Conservation (phyloP, 2,888 invertebrate species). For the Caenorhabditis panamensis region DNA sequence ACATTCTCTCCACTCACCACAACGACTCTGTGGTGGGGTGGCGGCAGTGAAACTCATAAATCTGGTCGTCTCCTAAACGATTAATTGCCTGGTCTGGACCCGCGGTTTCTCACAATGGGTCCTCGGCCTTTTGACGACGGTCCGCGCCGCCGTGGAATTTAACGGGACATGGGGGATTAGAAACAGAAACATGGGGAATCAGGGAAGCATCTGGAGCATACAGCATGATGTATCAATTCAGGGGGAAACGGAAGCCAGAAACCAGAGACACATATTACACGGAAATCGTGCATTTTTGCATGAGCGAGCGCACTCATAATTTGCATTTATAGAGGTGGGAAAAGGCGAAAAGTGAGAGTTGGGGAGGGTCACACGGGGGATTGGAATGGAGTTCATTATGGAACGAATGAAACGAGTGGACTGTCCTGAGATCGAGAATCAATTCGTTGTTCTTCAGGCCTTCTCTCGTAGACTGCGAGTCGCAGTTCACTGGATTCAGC, state of each 20-base stretch:
- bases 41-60: constrained; percentile 49
- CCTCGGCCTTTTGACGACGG: constrained; percentile 22
- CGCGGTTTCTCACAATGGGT: neutral
- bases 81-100: constrained; percentile 42
- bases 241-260: too few species aligned
- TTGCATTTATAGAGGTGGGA: constrained; percentile 9
- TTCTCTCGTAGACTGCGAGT: too few species aligned
- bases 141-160: constrained; percentile 5
- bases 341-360: constrained; percentile 12
- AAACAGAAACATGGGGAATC: constrained; percentile 9
- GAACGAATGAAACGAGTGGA: too few species aligned
- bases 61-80: constrained; percentile 55
- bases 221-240: too few species aligned
- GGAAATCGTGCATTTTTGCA: constrained; percentile 9
- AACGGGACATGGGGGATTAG: constrained; percentile 19
- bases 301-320: constrained; percentile 6
- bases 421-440: too few species aligned
- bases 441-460: too few species aligned
- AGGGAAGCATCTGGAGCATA: too few species aligned
- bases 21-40: constrained; percentile 23
- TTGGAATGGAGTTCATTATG: too few species aligned
- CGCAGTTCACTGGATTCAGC: too few species aligned
- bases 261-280: too few species aligned
- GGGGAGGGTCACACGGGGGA: constrained; percentile 3
- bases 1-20: constrained; percentile 7